Evolutionary conservation across 1,140 invertebrate genomes (phyloP).

Genomic region (Trachelipus rathkii): DNA sequence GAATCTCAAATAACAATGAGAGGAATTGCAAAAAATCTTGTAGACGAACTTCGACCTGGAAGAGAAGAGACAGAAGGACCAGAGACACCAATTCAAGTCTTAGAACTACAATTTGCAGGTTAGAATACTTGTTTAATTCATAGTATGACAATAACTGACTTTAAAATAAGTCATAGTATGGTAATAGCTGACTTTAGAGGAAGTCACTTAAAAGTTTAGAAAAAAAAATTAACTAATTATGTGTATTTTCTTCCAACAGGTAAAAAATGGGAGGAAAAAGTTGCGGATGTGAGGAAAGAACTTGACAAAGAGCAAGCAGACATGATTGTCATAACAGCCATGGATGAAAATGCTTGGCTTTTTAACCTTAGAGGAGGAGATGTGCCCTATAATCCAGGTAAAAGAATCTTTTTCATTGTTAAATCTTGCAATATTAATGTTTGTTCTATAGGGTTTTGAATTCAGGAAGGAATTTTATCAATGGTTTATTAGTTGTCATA

Average conservation of each 20-base stretch:
- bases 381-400: constrained; percentile 72
- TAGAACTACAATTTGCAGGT: constrained; percentile 59
- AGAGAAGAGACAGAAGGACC: constrained; percentile 54
- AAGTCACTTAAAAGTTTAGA: too few relatives aligned
- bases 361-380: constrained; percentile 91
- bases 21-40: constrained; percentile 65
- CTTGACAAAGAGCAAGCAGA: constrained; percentile 64
- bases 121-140: too few relatives aligned
- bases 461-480: too few relatives aligned
- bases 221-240: too few relatives aligned
- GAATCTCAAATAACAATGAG: constrained; percentile 58
- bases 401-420: neutral
- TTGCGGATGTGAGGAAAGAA: constrained; percentile 62
- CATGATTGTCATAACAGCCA: constrained; percentile 75
- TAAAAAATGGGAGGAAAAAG: constrained; percentile 46
- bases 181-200: too few relatives aligned
- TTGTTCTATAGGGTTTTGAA: too few relatives aligned
- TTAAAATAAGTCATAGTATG: too few relatives aligned
- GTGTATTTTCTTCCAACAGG: constrained; percentile 21
- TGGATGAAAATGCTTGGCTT: constrained; percentile 88
- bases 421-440: too few relatives aligned
- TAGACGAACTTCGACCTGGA: constrained; percentile 76
- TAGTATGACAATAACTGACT: too few relatives aligned
- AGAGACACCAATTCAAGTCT: constrained; percentile 54
- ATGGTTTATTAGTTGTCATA: too few relatives aligned